A percentile compares a stretch with the other conserved stretches of the same genome.
phyloP scores from a whole-genome alignment of 2,113 vertebrate genomes.

The Cryptoleucopteryx plumbea region DNA sequence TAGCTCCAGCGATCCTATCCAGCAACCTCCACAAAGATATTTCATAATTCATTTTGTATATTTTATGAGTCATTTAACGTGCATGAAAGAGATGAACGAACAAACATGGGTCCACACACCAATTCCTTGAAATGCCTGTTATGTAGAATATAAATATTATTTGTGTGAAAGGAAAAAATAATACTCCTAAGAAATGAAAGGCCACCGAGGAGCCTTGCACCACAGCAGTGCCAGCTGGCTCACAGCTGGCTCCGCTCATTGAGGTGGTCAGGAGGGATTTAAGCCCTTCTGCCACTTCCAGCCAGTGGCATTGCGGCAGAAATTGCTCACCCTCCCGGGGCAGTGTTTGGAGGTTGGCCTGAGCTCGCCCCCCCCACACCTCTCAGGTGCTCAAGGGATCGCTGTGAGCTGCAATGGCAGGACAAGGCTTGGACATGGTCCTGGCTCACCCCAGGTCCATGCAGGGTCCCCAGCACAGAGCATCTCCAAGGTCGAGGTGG shows the following conservation, averaged over 20 bases:
- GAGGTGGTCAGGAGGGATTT: not conserved
- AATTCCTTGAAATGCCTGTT: not conserved
- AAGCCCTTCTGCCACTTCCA: not conserved
- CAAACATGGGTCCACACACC: not conserved
- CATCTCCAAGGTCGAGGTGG: not conserved
- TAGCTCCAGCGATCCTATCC: not conserved
- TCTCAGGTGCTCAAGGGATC: not conserved
- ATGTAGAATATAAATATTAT: not conserved
- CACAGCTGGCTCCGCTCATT: not conserved
- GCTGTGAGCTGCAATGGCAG: not conserved
- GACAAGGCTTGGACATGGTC: not conserved
- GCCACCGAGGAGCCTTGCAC: not conserved
- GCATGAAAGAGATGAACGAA: not conserved
- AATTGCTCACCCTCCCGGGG: not conserved
- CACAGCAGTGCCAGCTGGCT: not conserved
- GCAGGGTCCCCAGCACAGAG: not conserved
- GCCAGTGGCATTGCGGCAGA: not conserved
- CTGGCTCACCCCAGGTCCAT: not conserved
- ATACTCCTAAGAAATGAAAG: not conserved
- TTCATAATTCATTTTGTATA: not conserved
- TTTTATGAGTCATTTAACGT: not conserved
- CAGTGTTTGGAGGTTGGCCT: not conserved
- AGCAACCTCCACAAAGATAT: not conserved
- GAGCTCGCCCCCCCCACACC: fast-evolving
- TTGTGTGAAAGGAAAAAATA: not conserved